Percentiles rank a stretch among this genome's conserved stretches.
Conservation (phyloP, 2,113 vertebrate genomes). For the Ptilorrhoa leucosticta region DNA sequence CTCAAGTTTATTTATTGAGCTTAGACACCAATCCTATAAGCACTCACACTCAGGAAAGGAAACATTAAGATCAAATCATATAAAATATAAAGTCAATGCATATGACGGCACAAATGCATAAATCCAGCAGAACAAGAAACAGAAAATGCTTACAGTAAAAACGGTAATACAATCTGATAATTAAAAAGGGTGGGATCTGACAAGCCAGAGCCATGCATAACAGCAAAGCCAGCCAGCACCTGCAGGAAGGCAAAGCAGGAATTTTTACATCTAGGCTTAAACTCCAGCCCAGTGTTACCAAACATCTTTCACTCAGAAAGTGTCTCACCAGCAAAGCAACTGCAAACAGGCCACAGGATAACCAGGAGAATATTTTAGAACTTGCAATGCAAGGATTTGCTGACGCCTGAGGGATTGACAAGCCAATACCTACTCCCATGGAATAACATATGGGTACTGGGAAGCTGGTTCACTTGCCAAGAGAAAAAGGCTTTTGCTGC, state of each 20-base stretch:
- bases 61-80: constrained; percentile 21
- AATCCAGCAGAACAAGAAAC: constrained; percentile 21
- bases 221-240: background rate
- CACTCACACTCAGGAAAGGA: background rate
- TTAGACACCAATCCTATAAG: background rate
- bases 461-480: background rate
- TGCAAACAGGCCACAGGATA: background rate
- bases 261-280: background rate
- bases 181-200: constrained; percentile 20
- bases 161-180: constrained; percentile 11
- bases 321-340: background rate
- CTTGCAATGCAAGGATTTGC: background rate
- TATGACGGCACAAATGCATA: background rate
- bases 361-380: background rate
- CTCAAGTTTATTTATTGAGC: constrained; percentile 20
- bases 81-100: constrained; percentile 11
- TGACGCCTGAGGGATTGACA: background rate
- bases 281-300: background rate
- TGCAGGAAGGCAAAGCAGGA: background rate
- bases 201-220: background rate
- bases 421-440: background rate
- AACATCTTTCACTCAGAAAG: background rate
- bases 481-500: background rate
- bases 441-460: background rate
- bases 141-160: constrained; percentile 38